Conservation (phyloP, 1,140 invertebrate genomes). For the silkworm (Bombyx mori) region ASM3026992v2 NC_085114.1:12773001-12773500, state of each 20-base stretch:
- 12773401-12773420: background rate
- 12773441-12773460: too few species aligned
- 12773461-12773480: constrained; percentile 5
- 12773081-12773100: too few species aligned
- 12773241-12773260: constrained; percentile 37
- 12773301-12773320: constrained; percentile 6
- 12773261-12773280: constrained; percentile 13
- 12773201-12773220: constrained; percentile 10
- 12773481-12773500: constrained; percentile 58
- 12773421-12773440: background rate
- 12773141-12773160: too few species aligned
- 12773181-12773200: too few species aligned
- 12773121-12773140: too few species aligned
- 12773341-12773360: constrained; percentile 42
- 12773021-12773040: too few species aligned
- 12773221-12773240: constrained; percentile 24
- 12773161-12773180: too few species aligned
- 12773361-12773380: constrained; percentile 15
- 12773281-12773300: constrained; percentile 15
- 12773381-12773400: background rate
- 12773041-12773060: too few species aligned
- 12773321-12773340: constrained; percentile 11
- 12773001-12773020: too few species aligned
- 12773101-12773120: too few species aligned
- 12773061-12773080: too few species aligned